These are phyloP conservation scores for Amiota communis DNA, from an alignment of 2,888 invertebrate species.

Conservation along the genomic window DNA sequence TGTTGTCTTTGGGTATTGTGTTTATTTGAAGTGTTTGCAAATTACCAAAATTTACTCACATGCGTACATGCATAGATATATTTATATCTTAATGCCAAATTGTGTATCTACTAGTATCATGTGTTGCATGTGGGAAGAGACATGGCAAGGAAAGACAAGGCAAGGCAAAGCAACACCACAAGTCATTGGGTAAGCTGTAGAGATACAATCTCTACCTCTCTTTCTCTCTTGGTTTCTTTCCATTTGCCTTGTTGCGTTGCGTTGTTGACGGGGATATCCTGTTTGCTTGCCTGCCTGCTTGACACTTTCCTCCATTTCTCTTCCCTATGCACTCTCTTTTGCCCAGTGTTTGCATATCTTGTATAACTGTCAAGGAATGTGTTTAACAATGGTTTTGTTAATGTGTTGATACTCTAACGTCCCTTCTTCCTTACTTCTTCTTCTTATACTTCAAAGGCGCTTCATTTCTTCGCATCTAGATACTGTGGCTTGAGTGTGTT, in stretches of 20 bases:
- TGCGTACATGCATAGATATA: background rate
- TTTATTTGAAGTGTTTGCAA: constrained; percentile 57
- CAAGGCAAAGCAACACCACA: no score
- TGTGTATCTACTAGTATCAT: no score
- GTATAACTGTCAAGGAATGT: constrained; percentile 26
- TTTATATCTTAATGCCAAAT: background rate
- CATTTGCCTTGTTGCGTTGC: no score
- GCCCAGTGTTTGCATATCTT: constrained; percentile 32
- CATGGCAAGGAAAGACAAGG: no score
- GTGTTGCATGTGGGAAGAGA: no score
- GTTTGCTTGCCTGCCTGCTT: constrained; percentile 3
- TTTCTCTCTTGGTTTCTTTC: no score
- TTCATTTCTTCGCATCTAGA: constrained; percentile 17
- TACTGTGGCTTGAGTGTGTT: background rate
- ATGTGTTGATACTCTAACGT: constrained; percentile 40
- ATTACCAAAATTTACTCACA: constrained; percentile 23
- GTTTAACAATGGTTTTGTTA: constrained; percentile 59
- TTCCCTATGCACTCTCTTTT: constrained; percentile 21
- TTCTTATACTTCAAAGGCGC: no score
- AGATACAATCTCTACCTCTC: no score
- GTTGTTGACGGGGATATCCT: background rate
- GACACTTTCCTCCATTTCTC: constrained; percentile 1
- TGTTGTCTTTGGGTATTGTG: constrained; percentile 60
- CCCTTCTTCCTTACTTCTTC: background rate
- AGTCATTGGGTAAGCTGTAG: no score